Base-by-base conservation (phyloP, 2,797 vertebrate species). In the Heterohyrax brucei region DNA sequence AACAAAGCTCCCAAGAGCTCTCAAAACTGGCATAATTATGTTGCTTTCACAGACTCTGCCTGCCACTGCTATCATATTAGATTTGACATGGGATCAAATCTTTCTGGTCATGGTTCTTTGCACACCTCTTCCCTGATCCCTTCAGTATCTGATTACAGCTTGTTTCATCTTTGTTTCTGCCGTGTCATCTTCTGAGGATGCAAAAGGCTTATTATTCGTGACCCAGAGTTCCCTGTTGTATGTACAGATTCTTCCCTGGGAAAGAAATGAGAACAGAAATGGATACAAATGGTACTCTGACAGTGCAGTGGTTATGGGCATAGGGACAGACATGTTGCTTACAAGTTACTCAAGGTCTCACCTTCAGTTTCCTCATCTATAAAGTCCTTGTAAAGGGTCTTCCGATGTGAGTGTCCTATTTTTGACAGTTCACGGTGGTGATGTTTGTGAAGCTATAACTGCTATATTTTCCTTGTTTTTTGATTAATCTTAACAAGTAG, bases 141-240 rank as follows among this genome's bases (percentile, higher is more conserved):
- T 86, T 66, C 12, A 24, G 56, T 87, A 33, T 77, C 18, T 68
- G n/a, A n/a, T 30, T 33, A 7, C 10, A 88, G 53, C 33, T 62
- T 77, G 48, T 61, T 56, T 70, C 88, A 82, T 53, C 62, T 94
- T 77, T 89, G 75, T 44, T 70, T 33, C 56, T 44, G 33, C 62
- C 76, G 30, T 46, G 61, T 48, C 39, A 50, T 19, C 10, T 70
- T 50, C 79, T 88, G 48, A 95, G 73, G 61, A 56, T 28, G 26
- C 16, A 61, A 79, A 44, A 73, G 19, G 22, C 30, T 39, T 95
- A 44, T 59, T 84, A 19, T 53, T 59, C n/a, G 26, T 8, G 89
- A 81, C 19, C 75, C 80, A 5, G 21, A 70, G 68, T 72, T 89
- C 83, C 28, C 10, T 6, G 59, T 1, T 50, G 10, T 59, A 77